These are phyloP conservation scores for Mesorhabditis belari DNA, from an alignment of 2,888 invertebrate species.

Conservation along the genomic window DNA sequence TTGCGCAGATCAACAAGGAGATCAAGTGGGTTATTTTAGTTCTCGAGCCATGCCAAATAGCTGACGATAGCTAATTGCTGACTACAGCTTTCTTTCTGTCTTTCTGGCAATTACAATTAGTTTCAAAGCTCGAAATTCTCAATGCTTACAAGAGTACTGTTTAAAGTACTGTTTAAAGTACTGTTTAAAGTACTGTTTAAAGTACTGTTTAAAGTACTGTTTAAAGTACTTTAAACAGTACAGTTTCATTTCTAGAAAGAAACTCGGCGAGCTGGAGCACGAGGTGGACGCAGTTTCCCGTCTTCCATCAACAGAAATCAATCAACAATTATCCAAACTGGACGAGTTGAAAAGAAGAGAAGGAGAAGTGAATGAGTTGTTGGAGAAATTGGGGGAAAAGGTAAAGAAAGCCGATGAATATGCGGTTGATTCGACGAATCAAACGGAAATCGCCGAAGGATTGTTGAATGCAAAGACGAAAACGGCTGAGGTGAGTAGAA, in stretches of 20 bases:
- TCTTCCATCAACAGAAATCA: constrained; percentile 16
- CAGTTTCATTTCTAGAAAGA: constrained; percentile 18
- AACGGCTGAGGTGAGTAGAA: constrained; percentile 23
- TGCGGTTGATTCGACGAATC: constrained; percentile 22
- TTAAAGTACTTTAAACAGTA: constrained; percentile 17
- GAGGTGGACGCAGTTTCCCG: constrained; percentile 20
- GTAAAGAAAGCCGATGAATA: constrained; percentile 6
- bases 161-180: not conserved
- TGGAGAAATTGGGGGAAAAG: constrained; percentile 8
- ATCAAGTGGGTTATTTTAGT: constrained; percentile 16
- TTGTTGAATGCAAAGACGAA: constrained; percentile 19
- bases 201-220: constrained; percentile 21
- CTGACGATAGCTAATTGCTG: too few species aligned
- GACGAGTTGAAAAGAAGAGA: constrained; percentile 6
- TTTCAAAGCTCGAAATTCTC: too few species aligned
- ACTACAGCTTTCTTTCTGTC: too few species aligned
- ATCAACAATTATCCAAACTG: constrained; percentile 16
- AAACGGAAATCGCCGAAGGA: constrained; percentile 22
- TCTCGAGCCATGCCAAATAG: too few species aligned
- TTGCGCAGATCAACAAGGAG: constrained; percentile 19
- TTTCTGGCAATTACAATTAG: too few species aligned
- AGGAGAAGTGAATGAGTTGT: constrained; percentile 3
- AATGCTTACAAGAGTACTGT: not conserved
- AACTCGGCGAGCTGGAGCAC: constrained; percentile 25
- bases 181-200: constrained; percentile 2